phyloP scores from a whole-genome alignment of 2,888 invertebrate species.

The Brachypterus glaber region DNA sequence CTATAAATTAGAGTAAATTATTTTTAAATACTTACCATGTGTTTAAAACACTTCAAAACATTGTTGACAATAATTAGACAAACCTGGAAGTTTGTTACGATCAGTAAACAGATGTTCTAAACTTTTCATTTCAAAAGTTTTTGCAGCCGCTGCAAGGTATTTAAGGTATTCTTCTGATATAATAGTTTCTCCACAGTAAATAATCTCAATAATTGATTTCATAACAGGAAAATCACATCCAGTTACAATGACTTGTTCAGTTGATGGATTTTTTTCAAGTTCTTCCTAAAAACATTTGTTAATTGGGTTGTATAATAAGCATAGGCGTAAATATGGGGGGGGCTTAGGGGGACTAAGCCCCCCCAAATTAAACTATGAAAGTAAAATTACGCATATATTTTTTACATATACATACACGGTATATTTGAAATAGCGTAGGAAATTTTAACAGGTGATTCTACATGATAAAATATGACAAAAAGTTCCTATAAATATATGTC shows the following conservation, averaged over 20 bases:
- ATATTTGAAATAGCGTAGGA: too few relatives aligned
- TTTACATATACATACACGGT: too few relatives aligned
- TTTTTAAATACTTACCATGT: too few relatives aligned
- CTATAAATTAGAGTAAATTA: conserved; percentile 19
- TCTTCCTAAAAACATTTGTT: conserved; percentile 42
- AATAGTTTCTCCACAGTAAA: conserved; percentile 68
- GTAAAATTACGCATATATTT: too few relatives aligned
- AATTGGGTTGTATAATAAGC: too few relatives aligned
- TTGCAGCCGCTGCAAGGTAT: conserved; percentile 59
- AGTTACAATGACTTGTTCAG: conserved; percentile 51
- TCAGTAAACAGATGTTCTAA: conserved; percentile 50
- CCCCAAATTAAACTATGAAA: too few relatives aligned
- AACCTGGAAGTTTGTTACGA: too few relatives aligned
- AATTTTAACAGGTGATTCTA: too few relatives aligned
- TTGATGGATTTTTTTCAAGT: conserved; percentile 46
- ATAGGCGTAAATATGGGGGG: not conserved
- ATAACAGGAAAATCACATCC: conserved; percentile 63
- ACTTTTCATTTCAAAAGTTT: conserved; percentile 57
- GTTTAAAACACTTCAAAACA: too few relatives aligned
- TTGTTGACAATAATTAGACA: too few relatives aligned
- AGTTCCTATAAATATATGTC: too few relatives aligned
- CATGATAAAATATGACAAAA: too few relatives aligned
- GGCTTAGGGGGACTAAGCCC: not conserved
- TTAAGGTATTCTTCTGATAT: conserved; percentile 59
- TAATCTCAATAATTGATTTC: conserved; percentile 64